Evolutionary conservation across 2,797 vertebrate species (phyloP).

Genomic region (Mormyrops boulengeri): DNA sequence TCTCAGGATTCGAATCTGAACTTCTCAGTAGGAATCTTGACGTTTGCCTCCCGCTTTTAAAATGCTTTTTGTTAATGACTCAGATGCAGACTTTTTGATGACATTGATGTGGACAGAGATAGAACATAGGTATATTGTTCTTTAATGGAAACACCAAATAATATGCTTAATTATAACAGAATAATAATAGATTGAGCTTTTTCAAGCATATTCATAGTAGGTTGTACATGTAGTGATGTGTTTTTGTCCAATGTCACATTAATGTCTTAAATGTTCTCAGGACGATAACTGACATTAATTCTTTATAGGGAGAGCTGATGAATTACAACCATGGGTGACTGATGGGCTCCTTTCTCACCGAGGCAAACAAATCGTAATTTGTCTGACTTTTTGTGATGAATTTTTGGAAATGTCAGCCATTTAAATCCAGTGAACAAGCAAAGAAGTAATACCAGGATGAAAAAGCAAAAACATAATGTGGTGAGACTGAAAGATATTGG

Average conservation of each 20-base stretch:
- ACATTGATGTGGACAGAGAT: neutral
- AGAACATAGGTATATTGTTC: neutral
- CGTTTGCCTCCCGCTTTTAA: neutral
- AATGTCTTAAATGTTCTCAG: neutral
- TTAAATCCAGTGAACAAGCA: neutral
- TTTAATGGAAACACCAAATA: neutral
- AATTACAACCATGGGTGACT: neutral
- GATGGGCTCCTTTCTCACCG: neutral
- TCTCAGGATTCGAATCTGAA: neutral
- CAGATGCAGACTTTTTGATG: neutral
- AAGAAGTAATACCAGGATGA: neutral
- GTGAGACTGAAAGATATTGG: neutral
- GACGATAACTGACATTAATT: neutral
- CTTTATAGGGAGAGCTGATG: neutral
- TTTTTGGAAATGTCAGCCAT: neutral
- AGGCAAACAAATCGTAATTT: constrained; percentile 14
- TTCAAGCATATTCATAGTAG: neutral
- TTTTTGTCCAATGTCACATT: neutral
- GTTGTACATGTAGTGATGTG: neutral
- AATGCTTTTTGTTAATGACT: neutral
- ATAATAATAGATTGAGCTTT: neutral
- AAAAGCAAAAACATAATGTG: neutral
- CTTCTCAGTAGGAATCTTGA: neutral
- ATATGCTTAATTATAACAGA: neutral
- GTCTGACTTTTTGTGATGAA: neutral